A percentile compares a stretch with the other conserved stretches of the same genome.
phyloP scores from a whole-genome alignment of 2,113 vertebrate genomes.

The Ahaetulla prasina region DNA sequence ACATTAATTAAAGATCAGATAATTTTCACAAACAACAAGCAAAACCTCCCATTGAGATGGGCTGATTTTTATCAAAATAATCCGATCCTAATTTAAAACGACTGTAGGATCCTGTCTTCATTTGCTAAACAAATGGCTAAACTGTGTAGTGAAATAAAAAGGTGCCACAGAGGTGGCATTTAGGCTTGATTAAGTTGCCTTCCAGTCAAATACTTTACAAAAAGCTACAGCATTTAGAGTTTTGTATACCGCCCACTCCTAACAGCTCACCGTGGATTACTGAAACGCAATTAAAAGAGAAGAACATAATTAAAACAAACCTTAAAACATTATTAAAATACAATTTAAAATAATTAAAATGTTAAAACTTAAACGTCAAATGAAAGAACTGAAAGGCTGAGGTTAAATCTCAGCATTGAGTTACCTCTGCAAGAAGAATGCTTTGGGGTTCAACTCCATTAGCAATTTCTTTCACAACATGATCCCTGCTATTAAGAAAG shows the following conservation, averaged over 20 bases:
- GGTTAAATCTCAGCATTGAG: background rate
- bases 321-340: background rate
- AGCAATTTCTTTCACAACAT: background rate
- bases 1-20: slow-evolving; percentile 62
- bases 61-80: slow-evolving; percentile 57
- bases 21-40: slow-evolving; percentile 57
- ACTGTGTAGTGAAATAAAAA: background rate
- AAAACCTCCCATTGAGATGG: slow-evolving; percentile 55
- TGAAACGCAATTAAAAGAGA: background rate
- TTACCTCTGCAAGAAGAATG: background rate
- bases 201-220: background rate
- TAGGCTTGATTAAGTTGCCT: background rate
- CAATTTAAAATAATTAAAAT: background rate
- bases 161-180: background rate
- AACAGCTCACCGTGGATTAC: background rate
- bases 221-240: background rate
- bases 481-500: background rate
- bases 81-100: slow-evolving; percentile 58
- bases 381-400: background rate
- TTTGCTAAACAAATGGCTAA: slow-evolving; percentile 15
- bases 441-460: background rate
- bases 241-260: background rate
- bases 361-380: background rate
- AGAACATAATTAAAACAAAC: background rate
- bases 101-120: slow-evolving; percentile 43